Conservation (phyloP, 1,140 invertebrate species). For the Cotesia vestalis region DNA sequence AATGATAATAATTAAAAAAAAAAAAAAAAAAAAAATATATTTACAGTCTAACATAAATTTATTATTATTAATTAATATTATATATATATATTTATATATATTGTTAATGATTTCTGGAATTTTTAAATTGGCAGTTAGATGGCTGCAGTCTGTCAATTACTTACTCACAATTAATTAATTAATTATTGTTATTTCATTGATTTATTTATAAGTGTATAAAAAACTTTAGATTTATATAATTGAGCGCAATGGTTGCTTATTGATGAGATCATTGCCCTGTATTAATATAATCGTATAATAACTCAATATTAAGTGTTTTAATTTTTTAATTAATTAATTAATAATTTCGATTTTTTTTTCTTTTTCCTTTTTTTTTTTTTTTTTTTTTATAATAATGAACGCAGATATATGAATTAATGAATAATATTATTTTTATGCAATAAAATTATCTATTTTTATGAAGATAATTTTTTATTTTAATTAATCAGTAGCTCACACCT, state of each 20-base stretch:
- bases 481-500: slow-evolving; percentile 22
- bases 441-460: not conserved
- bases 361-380: not conserved
- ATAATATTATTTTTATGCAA: not conserved
- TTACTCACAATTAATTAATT: slow-evolving; percentile 27
- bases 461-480: slow-evolving; percentile 40
- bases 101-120: slow-evolving; percentile 6
- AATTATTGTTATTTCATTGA: not conserved
- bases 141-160: slow-evolving; percentile 43
- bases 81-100: too few species aligned
- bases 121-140: slow-evolving; percentile 44
- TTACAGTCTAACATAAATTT: slow-evolving; percentile 12
- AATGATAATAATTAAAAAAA: too few species aligned
- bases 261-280: slow-evolving; percentile 58
- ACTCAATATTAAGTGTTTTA: not conserved
- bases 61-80: not conserved
- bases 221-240: slow-evolving; percentile 59
- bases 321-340: slow-evolving; percentile 17
- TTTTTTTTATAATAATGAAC: slow-evolving; percentile 3
- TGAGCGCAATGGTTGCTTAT: slow-evolving; percentile 57
- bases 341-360: not conserved
- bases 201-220: slow-evolving; percentile 55
- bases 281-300: not conserved
- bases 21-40: slow-evolving; percentile 7
- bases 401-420: too few species aligned